phyloP scores from a whole-genome alignment of 2,797 vertebrate species.

The Poeciliopsis infans region DNA sequence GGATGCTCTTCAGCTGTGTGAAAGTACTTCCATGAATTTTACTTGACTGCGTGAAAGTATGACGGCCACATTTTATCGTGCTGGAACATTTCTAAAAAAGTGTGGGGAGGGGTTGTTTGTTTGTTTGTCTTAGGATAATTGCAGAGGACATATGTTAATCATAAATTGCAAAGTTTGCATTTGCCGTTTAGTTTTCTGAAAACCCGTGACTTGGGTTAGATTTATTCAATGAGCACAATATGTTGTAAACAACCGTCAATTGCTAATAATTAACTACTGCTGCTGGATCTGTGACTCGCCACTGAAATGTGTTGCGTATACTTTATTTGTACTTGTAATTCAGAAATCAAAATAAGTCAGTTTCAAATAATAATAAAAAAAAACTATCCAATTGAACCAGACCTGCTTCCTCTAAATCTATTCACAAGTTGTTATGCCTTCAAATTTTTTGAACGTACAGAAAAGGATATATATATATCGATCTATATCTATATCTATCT shows the following conservation, averaged over 20 bases:
- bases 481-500: too few species aligned
- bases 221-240: slow-evolving; percentile 21
- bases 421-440: neutral
- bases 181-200: slow-evolving; percentile 8
- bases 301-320: neutral
- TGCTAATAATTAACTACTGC: neutral
- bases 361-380: neutral
- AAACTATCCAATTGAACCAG: neutral
- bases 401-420: neutral
- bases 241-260: neutral
- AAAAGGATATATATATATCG: neutral
- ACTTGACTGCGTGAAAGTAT: slow-evolving; percentile 20
- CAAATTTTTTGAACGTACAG: neutral
- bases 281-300: neutral
- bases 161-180: slow-evolving; percentile 5
- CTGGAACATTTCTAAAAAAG: slow-evolving; percentile 39
- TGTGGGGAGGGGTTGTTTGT: neutral
- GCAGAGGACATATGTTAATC: neutral
- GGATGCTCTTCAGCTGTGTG: slow-evolving; percentile 5
- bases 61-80: slow-evolving; percentile 17
- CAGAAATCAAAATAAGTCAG: neutral
- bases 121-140: too few species aligned
- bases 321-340: neutral
- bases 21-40: slow-evolving; percentile 22
- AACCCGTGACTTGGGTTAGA: slow-evolving; percentile 1